phyloP scores from a whole-genome alignment of 2,888 invertebrate genomes.

The Rhamphomyia laevipes region DNA sequence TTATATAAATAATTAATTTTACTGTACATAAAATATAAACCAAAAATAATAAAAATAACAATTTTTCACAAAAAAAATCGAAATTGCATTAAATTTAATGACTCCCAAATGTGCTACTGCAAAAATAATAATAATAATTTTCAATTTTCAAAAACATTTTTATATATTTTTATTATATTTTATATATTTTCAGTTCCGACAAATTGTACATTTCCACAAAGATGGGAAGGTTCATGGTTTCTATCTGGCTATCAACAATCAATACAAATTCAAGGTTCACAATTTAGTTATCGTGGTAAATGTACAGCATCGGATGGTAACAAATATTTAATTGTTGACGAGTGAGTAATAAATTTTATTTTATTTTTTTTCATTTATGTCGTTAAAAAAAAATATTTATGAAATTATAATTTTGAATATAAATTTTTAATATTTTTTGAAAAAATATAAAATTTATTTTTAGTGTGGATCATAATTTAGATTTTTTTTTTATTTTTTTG shows the following conservation, averaged over 20 bases:
- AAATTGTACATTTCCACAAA: slow-evolving; percentile 69
- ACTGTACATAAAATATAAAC: too few relatives aligned
- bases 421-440: too few relatives aligned
- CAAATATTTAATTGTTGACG: slow-evolving; percentile 78
- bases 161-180: background rate
- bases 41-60: too few relatives aligned
- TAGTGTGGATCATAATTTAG: too few relatives aligned
- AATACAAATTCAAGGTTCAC: slow-evolving; percentile 68
- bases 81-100: too few relatives aligned
- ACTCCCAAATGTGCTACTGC: too few relatives aligned
- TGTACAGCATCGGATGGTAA: slow-evolving; percentile 76
- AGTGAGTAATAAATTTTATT: slow-evolving; percentile 50
- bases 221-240: slow-evolving; percentile 86
- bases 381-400: background rate
- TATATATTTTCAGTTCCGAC: slow-evolving; percentile 30
- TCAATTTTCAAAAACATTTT: background rate
- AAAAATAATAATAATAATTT: too few relatives aligned
- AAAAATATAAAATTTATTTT: too few relatives aligned
- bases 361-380: background rate
- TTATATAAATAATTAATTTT: too few relatives aligned
- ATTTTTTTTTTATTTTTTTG: too few relatives aligned
- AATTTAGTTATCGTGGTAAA: slow-evolving; percentile 74
- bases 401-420: background rate
- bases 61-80: too few relatives aligned
- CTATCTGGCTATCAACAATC: slow-evolving; percentile 80